phyloP scores from a whole-genome alignment of 92 coral and sea anemone genomes.

The Ricordea florida region DNA sequence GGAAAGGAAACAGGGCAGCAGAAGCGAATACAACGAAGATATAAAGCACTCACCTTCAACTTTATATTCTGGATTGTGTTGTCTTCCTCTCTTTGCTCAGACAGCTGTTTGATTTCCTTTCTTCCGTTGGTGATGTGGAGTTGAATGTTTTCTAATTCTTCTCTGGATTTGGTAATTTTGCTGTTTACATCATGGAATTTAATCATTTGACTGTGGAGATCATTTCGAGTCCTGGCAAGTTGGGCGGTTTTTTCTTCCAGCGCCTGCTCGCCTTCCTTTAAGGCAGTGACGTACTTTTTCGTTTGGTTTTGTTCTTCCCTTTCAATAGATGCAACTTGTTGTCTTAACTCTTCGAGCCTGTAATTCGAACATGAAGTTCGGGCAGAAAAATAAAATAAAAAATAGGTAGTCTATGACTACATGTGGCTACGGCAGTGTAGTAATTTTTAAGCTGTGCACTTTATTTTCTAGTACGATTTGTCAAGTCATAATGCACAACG shows the following conservation, averaged over 20 bases:
- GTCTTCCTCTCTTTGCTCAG: constrained; percentile 55
- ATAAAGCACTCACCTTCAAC: constrained; percentile 64
- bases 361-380: too few species aligned
- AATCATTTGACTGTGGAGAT: constrained; percentile 70
- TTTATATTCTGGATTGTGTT: constrained; percentile 41
- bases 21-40: too few species aligned
- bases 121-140: constrained; percentile 24
- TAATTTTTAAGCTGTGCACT: too few species aligned
- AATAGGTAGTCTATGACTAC: too few species aligned
- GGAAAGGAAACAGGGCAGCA: too few species aligned
- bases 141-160: constrained; percentile 69
- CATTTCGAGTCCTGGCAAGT: constrained; percentile 77
- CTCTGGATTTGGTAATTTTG: constrained; percentile 55
- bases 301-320: constrained; percentile 54
- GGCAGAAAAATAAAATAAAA: neutral
- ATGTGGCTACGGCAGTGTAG: too few species aligned
- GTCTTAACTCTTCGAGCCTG: constrained; percentile 66
- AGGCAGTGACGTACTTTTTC: constrained; percentile 56
- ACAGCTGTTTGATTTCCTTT: constrained; percentile 37
- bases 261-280: constrained; percentile 83
- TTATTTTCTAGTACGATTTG: too few species aligned
- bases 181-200: constrained; percentile 69
- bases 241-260: constrained; percentile 71
- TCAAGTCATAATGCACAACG: too few species aligned
- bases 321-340: constrained; percentile 59